These are phyloP conservation scores for Heliconius hortense DNA, from an alignment of 2,888 invertebrate species.

Conservation along the genomic window DNA sequence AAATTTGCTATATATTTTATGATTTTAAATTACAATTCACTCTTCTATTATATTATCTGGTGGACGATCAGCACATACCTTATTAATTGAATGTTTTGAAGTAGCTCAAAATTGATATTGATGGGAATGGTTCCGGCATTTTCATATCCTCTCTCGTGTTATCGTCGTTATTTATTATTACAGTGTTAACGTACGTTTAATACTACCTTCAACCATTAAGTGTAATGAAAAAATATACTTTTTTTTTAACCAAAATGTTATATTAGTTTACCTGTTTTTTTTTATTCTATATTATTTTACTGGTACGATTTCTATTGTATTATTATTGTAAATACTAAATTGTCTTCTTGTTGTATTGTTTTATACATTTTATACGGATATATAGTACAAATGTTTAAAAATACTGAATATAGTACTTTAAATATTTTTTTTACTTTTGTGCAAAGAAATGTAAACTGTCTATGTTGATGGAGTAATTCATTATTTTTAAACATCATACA, in stretches of 20 bases:
- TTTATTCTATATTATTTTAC: neutral
- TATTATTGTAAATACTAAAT: conserved; percentile 1
- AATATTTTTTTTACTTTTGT: neutral
- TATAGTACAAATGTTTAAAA: conserved; percentile 5
- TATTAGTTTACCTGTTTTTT: neutral
- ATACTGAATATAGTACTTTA: neutral
- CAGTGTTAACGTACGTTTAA: conserved; percentile 24
- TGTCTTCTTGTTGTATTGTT: neutral
- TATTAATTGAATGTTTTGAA: conserved; percentile 66
- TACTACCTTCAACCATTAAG: conserved; percentile 14
- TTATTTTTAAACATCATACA: neutral
- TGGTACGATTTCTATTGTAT: neutral
- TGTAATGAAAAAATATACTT: conserved; percentile 13
- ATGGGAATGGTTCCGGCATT: conserved; percentile 64
- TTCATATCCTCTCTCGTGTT: conserved; percentile 50
- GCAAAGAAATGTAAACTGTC: neutral
- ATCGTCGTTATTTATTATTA: conserved; percentile 35
- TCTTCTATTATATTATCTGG: neutral
- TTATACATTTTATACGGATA: neutral
- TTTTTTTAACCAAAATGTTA: neutral
- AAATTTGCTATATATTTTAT: neutral
- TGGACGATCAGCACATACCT: conserved; percentile 48
- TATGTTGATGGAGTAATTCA: neutral
- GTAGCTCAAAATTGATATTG: conserved; percentile 69
- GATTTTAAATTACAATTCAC: neutral